These are phyloP conservation scores for Argopecten irradians DNA, from an alignment of 1,140 invertebrate species.

Conservation along the genomic window DNA sequence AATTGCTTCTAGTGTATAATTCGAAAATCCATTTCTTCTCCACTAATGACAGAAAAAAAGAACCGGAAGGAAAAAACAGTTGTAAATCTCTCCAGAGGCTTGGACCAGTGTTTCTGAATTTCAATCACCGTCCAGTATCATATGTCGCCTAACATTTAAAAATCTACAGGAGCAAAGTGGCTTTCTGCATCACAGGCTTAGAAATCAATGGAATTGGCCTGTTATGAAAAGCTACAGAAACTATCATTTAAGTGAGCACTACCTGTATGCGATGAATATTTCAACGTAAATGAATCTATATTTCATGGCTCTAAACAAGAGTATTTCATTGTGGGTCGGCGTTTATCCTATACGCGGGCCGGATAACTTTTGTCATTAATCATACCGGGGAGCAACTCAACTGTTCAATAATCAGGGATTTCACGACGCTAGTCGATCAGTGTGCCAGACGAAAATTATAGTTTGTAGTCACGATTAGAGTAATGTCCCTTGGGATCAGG, in stretches of 20 bases:
- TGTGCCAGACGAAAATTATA: background rate
- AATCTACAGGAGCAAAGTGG: constrained; percentile 20
- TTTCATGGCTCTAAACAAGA: constrained; percentile 15
- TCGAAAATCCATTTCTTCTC: background rate
- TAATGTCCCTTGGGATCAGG: background rate
- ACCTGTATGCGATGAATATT: constrained; percentile 14
- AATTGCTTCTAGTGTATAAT: background rate
- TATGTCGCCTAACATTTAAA: constrained; percentile 1
- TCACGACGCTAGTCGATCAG: background rate
- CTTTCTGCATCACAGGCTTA: background rate
- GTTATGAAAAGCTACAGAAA: constrained; percentile 16
- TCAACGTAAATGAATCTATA: constrained; percentile 23
- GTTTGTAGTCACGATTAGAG: constrained; percentile 21
- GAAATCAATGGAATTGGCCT: constrained; percentile 17
- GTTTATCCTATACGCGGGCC: background rate
- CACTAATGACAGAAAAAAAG: constrained; percentile 13
- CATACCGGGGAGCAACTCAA: background rate
- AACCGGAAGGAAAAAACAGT: constrained; percentile 6
- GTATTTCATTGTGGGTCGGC: constrained; percentile 3
- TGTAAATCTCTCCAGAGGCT: background rate
- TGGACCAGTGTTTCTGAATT: background rate
- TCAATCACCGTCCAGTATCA: background rate
- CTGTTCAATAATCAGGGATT: constrained; percentile 17
- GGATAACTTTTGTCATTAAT: constrained; percentile 15
- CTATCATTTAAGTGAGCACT: background rate